phyloP scores from a whole-genome alignment of 2,888 invertebrate species.

The Cerceris rybyensis region DNA sequence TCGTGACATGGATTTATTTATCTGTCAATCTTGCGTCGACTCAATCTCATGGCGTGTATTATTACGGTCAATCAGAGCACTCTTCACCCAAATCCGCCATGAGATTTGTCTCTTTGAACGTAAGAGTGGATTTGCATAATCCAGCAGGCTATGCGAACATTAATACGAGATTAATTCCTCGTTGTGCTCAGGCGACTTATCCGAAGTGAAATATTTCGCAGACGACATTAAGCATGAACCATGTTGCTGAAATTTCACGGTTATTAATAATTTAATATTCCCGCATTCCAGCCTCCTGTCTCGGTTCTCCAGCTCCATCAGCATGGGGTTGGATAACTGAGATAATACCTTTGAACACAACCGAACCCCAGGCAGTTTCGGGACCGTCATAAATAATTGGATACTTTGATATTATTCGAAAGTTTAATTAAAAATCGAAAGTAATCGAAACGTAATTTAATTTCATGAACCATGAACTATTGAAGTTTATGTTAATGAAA shows the following conservation, averaged over 20 bases:
- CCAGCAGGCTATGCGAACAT: neutral
- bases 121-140: neutral
- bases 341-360: slow-evolving; percentile 1
- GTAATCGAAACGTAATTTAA: no score
- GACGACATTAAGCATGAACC: slow-evolving; percentile 1
- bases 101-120: no score
- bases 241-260: neutral
- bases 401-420: neutral
- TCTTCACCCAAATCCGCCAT: no score
- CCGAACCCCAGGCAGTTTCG: neutral
- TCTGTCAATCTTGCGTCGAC: no score
- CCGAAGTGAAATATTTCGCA: neutral
- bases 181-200: neutral
- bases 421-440: neutral
- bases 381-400: neutral
- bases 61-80: no score
- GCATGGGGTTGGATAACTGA: neutral
- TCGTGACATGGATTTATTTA: no score
- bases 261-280: slow-evolving; percentile 7
- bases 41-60: no score
- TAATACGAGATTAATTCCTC: neutral
- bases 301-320: neutral
- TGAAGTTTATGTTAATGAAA: no score
- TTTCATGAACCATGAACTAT: no score
- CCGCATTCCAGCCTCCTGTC: neutral